Conservation (phyloP, 2,888 invertebrate genomes). For the Drosophila algonquin region DNA sequence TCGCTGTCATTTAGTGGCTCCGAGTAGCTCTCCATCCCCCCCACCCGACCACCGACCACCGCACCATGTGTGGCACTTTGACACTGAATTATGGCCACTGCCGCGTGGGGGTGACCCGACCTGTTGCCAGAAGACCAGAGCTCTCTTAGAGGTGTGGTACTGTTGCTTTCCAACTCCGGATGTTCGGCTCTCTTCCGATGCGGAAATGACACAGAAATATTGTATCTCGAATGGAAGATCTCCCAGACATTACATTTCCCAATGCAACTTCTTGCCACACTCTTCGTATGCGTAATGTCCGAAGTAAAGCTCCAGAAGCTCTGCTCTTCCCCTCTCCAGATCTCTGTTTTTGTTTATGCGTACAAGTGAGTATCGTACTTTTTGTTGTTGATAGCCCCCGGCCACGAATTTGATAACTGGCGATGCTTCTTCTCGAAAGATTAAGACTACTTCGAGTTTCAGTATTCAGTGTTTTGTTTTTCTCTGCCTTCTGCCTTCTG, state of each 20-base stretch:
- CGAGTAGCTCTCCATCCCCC: constrained; percentile 20
- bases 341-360: constrained; percentile 27
- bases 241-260: not conserved
- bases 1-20: constrained; percentile 55
- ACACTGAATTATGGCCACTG: constrained; percentile 41
- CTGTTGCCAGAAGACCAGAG: constrained; percentile 34
- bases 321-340: not conserved
- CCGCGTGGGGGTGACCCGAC: constrained; percentile 24
- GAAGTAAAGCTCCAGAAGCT: not conserved
- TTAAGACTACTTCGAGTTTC: not conserved
- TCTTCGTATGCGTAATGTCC: constrained; percentile 26
- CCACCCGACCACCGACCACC: not conserved
- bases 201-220: constrained; percentile 40
- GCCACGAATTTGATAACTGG: constrained; percentile 16
- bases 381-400: not conserved
- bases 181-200: constrained; percentile 20
- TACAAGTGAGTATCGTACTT: not conserved
- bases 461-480: constrained; percentile 10
- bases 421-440: constrained; percentile 1
- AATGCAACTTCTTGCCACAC: constrained; percentile 13
- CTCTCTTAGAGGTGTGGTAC: constrained; percentile 30
- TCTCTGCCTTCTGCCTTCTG: not conserved
- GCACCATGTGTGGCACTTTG: constrained; percentile 22
- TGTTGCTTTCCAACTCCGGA: constrained; percentile 15
- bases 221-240: not conserved